These are phyloP conservation scores for Siphamia tubifer DNA, from an alignment of 2,113 vertebrate genomes.

Conservation along the genomic window DNA sequence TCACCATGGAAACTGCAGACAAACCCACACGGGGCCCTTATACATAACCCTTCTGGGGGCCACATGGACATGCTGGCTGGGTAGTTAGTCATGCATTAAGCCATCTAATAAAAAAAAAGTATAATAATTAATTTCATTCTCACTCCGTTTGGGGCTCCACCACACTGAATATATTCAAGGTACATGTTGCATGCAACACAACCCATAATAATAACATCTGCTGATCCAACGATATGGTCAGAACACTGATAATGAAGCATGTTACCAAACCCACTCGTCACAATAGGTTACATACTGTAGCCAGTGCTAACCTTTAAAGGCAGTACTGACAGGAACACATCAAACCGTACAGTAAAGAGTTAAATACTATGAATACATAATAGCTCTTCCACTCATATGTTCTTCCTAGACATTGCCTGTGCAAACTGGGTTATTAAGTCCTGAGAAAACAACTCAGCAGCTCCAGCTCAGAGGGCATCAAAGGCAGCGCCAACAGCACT, in stretches of 20 bases:
- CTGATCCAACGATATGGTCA: neutral
- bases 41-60: no score
- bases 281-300: neutral
- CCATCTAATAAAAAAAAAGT: neutral
- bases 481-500: slow-evolving; percentile 64
- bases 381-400: slow-evolving; percentile 5
- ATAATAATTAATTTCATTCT: no score
- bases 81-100: no score
- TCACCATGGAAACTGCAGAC: no score
- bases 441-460: slow-evolving; percentile 47
- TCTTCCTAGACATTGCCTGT: slow-evolving; percentile 56
- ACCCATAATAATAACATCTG: slow-evolving; percentile 16
- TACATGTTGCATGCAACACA: slow-evolving; percentile 15
- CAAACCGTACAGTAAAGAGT: neutral
- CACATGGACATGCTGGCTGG: no score
- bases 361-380: slow-evolving; percentile 11
- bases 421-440: slow-evolving; percentile 53
- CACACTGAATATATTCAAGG: no score
- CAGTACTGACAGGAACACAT: neutral
- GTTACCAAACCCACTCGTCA: slow-evolving; percentile 25
- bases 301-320: slow-evolving; percentile 6
- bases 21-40: no score
- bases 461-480: slow-evolving; percentile 56
- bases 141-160: no score
- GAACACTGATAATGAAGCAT: slow-evolving; percentile 4